phyloP scores from a whole-genome alignment of 2,797 vertebrate genomes.

The Vultur gryphus region DNA sequence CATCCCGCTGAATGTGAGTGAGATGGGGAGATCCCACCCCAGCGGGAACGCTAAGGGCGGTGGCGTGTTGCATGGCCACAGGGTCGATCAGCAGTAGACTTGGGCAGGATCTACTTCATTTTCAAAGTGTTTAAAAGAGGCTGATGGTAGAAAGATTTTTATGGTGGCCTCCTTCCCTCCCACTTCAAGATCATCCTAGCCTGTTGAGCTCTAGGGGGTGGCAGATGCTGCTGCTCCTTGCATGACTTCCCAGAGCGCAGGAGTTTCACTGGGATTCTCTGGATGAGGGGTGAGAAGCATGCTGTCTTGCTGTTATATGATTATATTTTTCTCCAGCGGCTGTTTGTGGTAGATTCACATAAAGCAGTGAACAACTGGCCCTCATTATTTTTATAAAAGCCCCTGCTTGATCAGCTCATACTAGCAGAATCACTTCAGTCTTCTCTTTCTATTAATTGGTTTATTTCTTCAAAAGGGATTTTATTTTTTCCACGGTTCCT shows the following conservation, averaged over 20 bases:
- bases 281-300: not conserved
- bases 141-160: not conserved
- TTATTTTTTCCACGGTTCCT: not conserved
- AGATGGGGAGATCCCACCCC: not conserved
- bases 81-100: not conserved
- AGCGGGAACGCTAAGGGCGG: fast-evolving
- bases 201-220: not conserved
- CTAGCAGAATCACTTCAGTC: not conserved
- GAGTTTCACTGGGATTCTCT: not conserved
- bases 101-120: not conserved
- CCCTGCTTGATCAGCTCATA: not conserved
- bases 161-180: not conserved
- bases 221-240: not conserved
- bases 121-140: not conserved
- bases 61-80: fast-evolving
- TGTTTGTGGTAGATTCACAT: not conserved
- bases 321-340: not conserved
- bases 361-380: not conserved
- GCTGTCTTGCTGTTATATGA: not conserved
- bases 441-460: not conserved
- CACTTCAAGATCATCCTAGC: not conserved
- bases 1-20: fast-evolving
- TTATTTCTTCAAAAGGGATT: not conserved
- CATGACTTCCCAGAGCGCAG: not conserved
- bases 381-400: not conserved